Evolutionary conservation across 2,888 invertebrate genomes (phyloP), one percentile per base, ranked within the genome.

Genomic region (Mylabris sibirica): DNA sequence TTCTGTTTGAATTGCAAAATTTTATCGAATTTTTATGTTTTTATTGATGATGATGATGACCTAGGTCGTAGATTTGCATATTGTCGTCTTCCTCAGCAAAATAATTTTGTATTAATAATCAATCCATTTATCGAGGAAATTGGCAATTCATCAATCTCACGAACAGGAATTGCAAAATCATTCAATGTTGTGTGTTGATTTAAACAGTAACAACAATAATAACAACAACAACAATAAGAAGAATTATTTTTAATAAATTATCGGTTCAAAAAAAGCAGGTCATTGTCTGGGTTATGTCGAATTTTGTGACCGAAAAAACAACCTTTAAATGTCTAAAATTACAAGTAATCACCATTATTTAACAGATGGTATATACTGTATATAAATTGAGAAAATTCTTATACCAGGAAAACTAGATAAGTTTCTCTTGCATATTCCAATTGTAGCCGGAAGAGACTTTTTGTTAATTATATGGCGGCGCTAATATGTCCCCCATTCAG

Each of bases 41-140:
- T 38, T 12, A 3, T 3, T 38, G 38, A 38, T 38, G 38, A 38
- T 38, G 14, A 22, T 22, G 49, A 53, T 53, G 49, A 53, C 49
- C 49, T 53, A 53, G 49, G 49, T 53, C 49, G 49, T 53, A 53
- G n/a, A 44, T 44, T 44, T 44, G 17, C n/a, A 44, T 44, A n/a
- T 44, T 44, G 44, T 44, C 41, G 11, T 41, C 12, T n/a, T 3
- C 30, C 30, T 53, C 49, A 22, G 3, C 22, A 53, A 53, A 22
- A 53, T 53, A 30, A 30, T 30, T 30, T 30, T 8, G 8, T 30
- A 30, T 30, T 30, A 6, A 30, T 53, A 1, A 53, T 53, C 17
- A 22, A 53, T 20, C 14, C 41, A 20, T 49, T 49, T 49, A 49
- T 49, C 49, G 49, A 30, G 30, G 41, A 41, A 41, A 49, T 49